Conservation (phyloP, 2,797 vertebrate genomes). For the Caiman crocodilus region DNA sequence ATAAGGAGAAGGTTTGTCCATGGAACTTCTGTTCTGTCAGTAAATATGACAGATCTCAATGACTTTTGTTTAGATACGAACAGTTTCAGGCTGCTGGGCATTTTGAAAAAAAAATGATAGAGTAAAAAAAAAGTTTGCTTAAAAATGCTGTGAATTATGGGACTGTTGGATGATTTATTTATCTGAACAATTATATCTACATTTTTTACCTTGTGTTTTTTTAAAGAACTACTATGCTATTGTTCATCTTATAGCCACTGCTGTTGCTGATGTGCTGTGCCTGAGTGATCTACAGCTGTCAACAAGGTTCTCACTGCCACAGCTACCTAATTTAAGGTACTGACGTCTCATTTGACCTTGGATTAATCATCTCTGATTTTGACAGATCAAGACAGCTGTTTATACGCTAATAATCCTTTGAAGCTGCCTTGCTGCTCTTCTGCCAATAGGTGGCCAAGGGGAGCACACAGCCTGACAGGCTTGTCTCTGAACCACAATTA, state of each 20-base stretch:
- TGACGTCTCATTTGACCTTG: background rate
- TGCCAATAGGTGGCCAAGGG: too few species aligned
- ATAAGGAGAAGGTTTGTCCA: background rate
- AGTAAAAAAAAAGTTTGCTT: constrained; percentile 11
- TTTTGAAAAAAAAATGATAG: constrained; percentile 1
- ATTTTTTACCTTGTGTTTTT: background rate
- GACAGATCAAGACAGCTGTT: too few species aligned
- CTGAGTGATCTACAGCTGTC: background rate
- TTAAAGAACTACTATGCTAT: background rate
- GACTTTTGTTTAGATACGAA: constrained; percentile 29
- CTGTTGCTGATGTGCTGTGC: background rate
- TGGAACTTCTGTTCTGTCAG: background rate
- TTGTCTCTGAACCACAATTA: too few species aligned
- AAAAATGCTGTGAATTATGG: background rate
- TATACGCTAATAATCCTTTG: too few species aligned
- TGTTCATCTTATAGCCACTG: background rate
- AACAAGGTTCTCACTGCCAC: background rate
- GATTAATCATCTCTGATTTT: too few species aligned
- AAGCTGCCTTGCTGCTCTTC: too few species aligned
- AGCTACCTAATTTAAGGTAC: background rate
- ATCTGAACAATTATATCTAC: background rate
- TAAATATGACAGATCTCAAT: constrained; percentile 5
- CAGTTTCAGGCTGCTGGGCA: background rate
- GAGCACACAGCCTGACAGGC: too few species aligned
- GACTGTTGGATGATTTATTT: background rate